Evolutionary conservation across 1,140 invertebrate species (phyloP).

Genomic region (Parapsyche elsis): DNA sequence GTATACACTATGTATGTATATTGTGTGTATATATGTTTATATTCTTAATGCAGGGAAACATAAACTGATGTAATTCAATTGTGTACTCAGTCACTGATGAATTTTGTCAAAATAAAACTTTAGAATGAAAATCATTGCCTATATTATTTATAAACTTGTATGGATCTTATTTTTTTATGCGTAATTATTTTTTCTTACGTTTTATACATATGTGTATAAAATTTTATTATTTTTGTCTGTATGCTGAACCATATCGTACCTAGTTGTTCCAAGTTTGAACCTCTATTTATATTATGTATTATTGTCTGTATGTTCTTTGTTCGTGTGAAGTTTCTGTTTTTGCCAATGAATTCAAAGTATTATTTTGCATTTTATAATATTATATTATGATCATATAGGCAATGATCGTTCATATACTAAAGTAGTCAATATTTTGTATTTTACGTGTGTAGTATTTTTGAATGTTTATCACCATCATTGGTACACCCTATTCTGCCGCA

Average conservation of each 20-base stretch:
- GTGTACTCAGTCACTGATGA: slow-evolving; percentile 35
- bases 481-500: slow-evolving; percentile 49
- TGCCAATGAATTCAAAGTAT: not conserved
- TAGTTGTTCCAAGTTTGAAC: not conserved
- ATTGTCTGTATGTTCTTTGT: not conserved
- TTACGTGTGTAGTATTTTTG: slow-evolving; percentile 55
- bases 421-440: slow-evolving; percentile 54
- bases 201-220: not conserved
- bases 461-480: slow-evolving; percentile 50
- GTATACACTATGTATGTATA: slow-evolving; percentile 35
- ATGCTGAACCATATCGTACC: not conserved
- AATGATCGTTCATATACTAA: slow-evolving; percentile 43
- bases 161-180: not conserved
- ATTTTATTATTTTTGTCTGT: not conserved
- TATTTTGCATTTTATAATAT: slow-evolving; percentile 6
- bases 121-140: slow-evolving; percentile 29
- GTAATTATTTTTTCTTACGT: slow-evolving; percentile 9
- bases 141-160: slow-evolving; percentile 19
- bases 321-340: not conserved
- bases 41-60: slow-evolving; percentile 28
- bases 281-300: not conserved
- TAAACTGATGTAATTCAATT: slow-evolving; percentile 36
- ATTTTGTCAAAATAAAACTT: slow-evolving; percentile 37
- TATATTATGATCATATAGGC: slow-evolving; percentile 35
- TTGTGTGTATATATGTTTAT: slow-evolving; percentile 21